phyloP scores from a whole-genome alignment of 2,113 vertebrate species.

The Corythornis madagascariensis region DNA sequence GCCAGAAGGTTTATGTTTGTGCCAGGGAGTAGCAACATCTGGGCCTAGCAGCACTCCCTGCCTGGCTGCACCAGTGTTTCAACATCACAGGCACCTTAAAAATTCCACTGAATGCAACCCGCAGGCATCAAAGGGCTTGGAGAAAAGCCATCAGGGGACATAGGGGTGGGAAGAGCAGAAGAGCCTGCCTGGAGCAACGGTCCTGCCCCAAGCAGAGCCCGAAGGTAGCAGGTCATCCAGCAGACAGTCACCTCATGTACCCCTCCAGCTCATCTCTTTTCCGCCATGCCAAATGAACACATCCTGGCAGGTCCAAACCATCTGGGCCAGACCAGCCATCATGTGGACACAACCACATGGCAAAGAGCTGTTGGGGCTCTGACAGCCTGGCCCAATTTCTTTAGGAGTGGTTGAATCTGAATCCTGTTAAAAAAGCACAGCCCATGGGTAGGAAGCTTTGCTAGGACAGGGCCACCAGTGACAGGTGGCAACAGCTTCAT shows the following conservation, averaged over 20 bases:
- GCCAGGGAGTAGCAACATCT: neutral
- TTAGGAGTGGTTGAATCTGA: accelerated
- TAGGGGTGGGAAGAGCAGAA: neutral
- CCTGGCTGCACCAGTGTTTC: neutral
- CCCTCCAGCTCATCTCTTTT: neutral
- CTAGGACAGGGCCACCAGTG: neutral
- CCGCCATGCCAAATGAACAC: neutral
- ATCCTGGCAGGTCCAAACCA: neutral
- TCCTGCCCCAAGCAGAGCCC: neutral
- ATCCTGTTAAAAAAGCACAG: neutral
- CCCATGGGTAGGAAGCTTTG: neutral
- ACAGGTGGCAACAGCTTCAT: neutral
- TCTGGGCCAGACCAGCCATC: neutral
- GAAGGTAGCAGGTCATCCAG: neutral
- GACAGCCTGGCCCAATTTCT: neutral
- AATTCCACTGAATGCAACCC: neutral
- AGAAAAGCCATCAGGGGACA: neutral
- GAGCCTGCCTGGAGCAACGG: neutral
- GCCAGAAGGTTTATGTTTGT: neutral
- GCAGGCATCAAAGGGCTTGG: neutral
- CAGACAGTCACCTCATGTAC: neutral
- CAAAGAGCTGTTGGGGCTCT: neutral
- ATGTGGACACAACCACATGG: accelerated
- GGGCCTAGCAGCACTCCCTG: neutral
- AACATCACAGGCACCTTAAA: neutral